Evolutionary conservation across 1,140 invertebrate genomes (phyloP).

Genomic region (Drosophila tsacasi): DNA sequence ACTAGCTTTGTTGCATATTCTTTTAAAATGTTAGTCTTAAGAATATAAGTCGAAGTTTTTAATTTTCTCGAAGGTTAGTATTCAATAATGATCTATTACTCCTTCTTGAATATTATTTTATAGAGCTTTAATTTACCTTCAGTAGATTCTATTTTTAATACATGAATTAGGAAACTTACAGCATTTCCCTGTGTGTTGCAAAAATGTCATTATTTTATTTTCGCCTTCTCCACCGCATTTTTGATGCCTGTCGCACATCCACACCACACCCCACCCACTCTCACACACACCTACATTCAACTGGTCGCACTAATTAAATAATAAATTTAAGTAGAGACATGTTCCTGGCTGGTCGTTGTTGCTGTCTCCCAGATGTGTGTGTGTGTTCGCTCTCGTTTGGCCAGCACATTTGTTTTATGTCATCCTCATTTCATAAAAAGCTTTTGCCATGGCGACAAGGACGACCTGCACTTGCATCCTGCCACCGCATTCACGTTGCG

Average conservation of each 20-base stretch:
- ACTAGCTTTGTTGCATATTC: not conserved
- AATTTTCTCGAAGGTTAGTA: not conserved
- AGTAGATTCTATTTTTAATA: not conserved
- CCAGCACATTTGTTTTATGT: conserved; percentile 61
- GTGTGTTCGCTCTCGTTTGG: conserved; percentile 35
- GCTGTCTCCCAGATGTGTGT: conserved; percentile 6
- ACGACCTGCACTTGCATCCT: conserved; percentile 52
- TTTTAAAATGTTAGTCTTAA: not conserved
- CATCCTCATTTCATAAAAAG: conserved; percentile 73
- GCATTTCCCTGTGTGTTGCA: not conserved
- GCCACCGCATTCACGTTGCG: conserved; percentile 63
- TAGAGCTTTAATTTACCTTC: no score
- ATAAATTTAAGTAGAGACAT: conserved; percentile 62
- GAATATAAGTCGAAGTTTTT: not conserved
- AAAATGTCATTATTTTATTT: not conserved
- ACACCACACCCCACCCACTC: not conserved
- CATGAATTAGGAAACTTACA: not conserved
- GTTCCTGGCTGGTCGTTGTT: conserved; percentile 12
- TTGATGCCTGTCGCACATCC: not conserved
- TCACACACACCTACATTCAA: conserved; percentile 12
- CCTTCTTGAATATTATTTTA: no score
- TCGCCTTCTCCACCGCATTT: not conserved
- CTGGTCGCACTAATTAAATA: conserved; percentile 70
- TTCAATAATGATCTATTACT: no score
- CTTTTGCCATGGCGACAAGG: conserved; percentile 51